Evolutionary conservation across 2,888 invertebrate genomes (phyloP).

Genomic region (Onthophagus sagittarius): DNA sequence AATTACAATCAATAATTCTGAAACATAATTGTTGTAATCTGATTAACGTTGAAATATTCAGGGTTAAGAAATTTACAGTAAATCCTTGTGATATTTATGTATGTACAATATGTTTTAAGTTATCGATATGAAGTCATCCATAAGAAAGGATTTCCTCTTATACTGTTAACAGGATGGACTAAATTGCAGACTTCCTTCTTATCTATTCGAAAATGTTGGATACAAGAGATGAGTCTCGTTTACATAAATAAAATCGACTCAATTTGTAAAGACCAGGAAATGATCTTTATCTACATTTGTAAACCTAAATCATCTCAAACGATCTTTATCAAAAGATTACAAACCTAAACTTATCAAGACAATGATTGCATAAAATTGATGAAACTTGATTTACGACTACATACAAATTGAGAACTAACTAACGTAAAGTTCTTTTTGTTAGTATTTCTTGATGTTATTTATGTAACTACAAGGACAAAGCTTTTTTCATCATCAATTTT

Average conservation of each 20-base stretch:
- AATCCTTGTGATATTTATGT: not conserved
- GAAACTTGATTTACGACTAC: no score
- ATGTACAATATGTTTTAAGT: not conserved
- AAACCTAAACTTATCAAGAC: no score
- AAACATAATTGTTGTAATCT: not conserved
- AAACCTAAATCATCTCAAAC: no score
- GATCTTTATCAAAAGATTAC: no score
- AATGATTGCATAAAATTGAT: no score
- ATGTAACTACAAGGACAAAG: no score
- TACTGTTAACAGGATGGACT: not conserved
- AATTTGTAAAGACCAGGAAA: not conserved
- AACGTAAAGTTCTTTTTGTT: no score
- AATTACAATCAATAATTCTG: no score
- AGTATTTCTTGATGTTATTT: no score
- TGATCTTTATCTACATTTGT: not conserved
- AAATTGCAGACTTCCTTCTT: not conserved
- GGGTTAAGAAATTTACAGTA: not conserved
- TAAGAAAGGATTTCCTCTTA: not conserved
- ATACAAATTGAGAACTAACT: no score
- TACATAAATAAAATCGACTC: not conserved
- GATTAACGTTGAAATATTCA: not conserved
- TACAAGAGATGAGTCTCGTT: not conserved
- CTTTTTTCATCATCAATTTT: no score
- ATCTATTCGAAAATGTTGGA: not conserved
- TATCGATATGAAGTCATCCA: not conserved